Evolutionary conservation across 2,797 vertebrate species (phyloP).

Genomic region (Myotis pilosus): DNA sequence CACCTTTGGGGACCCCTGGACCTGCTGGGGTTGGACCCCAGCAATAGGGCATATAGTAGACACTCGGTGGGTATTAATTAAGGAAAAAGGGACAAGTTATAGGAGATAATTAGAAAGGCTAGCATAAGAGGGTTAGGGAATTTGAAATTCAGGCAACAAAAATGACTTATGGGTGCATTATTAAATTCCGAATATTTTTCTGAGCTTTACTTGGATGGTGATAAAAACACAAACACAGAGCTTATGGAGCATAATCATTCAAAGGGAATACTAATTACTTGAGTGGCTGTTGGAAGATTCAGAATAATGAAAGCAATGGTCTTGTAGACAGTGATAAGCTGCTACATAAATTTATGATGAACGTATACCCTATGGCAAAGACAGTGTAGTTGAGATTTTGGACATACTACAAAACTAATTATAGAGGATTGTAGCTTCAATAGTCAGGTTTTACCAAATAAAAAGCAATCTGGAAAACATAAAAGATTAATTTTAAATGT

Average conservation of each 20-base stretch:
- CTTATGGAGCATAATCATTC: not conserved
- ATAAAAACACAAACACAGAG: not conserved
- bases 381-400: conserved; percentile 15
- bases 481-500: conserved; percentile 62
- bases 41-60: no score
- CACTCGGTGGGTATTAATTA: not conserved
- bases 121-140: not conserved
- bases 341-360: not conserved
- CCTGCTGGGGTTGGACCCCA: no score
- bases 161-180: not conserved
- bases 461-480: conserved; percentile 56
- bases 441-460: conserved; percentile 58
- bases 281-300: not conserved
- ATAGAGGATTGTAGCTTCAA: conserved; percentile 59
- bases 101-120: not conserved
- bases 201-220: not conserved
- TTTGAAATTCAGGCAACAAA: not conserved
- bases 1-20: no score
- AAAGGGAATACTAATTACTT: conserved; percentile 9
- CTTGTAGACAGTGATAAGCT: not conserved
- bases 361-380: conserved; percentile 25
- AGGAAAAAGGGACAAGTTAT: not conserved
- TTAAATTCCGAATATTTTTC: not conserved
- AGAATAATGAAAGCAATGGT: not conserved
- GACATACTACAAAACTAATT: conserved; percentile 65